Base-by-base conservation (phyloP, 2,113 vertebrate genomes). In the Typhlomys cinereus region DNA sequence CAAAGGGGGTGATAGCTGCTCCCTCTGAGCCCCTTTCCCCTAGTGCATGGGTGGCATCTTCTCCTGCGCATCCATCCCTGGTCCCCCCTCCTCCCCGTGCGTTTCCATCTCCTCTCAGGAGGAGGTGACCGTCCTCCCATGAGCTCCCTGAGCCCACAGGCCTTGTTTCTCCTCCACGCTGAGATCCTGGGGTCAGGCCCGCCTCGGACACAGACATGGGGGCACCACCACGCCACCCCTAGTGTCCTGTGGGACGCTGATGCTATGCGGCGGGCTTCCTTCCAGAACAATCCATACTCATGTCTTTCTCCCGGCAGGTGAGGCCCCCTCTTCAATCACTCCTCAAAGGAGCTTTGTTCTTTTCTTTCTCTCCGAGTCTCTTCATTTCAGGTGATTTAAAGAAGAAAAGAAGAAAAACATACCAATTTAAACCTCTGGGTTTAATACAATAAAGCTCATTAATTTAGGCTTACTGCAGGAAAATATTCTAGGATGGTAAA, bases 361-460 rank as follows among this genome's bases (percentile, higher is more conserved):
- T 25, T 48, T 12, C 36, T 44, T 66, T 64, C 46, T 29, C 18
- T 64, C 71, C 90, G 89, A 92, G 39, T 31, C 78, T 90, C 62
- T 91, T 92, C 78, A 54, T 25, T 36, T 61, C 36, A 21, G 62
- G 31, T 78, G 75, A 69, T 71, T 91, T 89, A 76, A 91, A 80
- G n/a, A 59, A 81, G 54, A 74, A 75, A 36, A 29, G 66, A 76
- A 57, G 90, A 95, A 92, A 83, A 92, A 92, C 83, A 83, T 83
- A 83, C 31, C 36, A 34, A 81, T 20, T 61, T 54, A 61, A 44
- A 61, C 67, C 85, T 92, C 66, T 1, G 0, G 31, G 87, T 80
- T 76, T 79, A 76, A 59, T 54, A 67, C 66, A 70, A 66, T 61
- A 85, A 80, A 67, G 31, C 83, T 94, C 83, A 95, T 95, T 91